phyloP scores from a whole-genome alignment of 2,888 invertebrate species.

The Blastobasis lacticolella region DNA sequence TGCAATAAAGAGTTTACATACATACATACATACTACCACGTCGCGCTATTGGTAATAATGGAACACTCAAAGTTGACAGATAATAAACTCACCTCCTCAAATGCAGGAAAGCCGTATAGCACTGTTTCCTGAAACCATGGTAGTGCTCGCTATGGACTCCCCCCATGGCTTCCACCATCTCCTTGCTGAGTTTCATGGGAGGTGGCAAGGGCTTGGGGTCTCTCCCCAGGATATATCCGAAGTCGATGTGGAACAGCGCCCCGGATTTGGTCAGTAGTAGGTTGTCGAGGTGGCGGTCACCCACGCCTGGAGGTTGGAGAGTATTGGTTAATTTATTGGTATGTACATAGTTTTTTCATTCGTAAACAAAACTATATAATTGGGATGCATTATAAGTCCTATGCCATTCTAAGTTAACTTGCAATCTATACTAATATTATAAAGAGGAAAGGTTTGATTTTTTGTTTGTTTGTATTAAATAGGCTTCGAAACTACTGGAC shows the following conservation, averaged over 20 bases:
- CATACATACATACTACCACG: too few relatives aligned
- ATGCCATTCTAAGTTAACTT: too few relatives aligned
- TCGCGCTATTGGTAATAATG: too few relatives aligned
- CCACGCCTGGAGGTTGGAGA: slow-evolving; percentile 80
- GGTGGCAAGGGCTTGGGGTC: slow-evolving; percentile 99
- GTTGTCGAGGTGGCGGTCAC: slow-evolving; percentile 98
- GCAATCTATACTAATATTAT: too few relatives aligned
- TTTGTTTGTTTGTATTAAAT: too few relatives aligned
- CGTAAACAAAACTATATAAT: too few relatives aligned
- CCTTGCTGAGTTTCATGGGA: slow-evolving; percentile 98
- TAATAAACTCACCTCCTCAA: slow-evolving; percentile 78
- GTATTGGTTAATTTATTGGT: background rate
- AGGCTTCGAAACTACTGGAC: too few relatives aligned
- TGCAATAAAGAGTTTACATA: too few relatives aligned
- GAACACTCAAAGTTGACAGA: too few relatives aligned
- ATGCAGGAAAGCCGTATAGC: slow-evolving; percentile 97
- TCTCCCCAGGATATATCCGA: slow-evolving; percentile 96
- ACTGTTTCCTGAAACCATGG: slow-evolving; percentile 93
- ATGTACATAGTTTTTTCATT: too few relatives aligned
- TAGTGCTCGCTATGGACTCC: slow-evolving; percentile 93
- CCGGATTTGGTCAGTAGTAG: slow-evolving; percentile 92
- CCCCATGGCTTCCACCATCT: slow-evolving; percentile 99
- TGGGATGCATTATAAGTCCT: too few relatives aligned
- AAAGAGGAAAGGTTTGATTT: too few relatives aligned
- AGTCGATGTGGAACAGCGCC: slow-evolving; percentile 97